phyloP scores from a whole-genome alignment of 1,140 invertebrate species.

The Bombus polaris region DNA sequence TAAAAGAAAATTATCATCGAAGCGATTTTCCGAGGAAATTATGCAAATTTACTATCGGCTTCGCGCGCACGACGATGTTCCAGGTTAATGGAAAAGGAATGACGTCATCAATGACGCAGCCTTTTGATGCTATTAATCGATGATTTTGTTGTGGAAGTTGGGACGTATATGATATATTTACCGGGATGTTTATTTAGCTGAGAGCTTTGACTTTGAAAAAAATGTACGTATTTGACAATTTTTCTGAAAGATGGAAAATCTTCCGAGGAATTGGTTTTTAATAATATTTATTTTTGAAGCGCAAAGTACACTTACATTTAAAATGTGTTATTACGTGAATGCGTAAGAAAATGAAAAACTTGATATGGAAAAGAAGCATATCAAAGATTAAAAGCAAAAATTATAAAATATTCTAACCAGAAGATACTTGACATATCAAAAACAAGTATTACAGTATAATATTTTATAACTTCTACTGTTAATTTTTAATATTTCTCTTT shows the following conservation, averaged over 20 bases:
- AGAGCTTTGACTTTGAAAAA: background rate
- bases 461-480: background rate
- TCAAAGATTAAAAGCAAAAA: background rate
- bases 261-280: too few species aligned
- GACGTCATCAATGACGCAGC: background rate
- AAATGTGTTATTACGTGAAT: too few species aligned
- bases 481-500: background rate
- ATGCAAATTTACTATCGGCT: background rate
- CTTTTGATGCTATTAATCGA: background rate
- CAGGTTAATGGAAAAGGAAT: background rate
- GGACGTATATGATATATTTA: background rate
- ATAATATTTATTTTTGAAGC: too few species aligned
- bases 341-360: too few species aligned
- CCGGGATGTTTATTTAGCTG: background rate
- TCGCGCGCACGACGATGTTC: background rate
- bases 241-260: too few species aligned
- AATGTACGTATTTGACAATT: background rate
- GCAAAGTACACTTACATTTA: too few species aligned
- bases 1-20: conserved; percentile 24
- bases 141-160: background rate
- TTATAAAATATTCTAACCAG: background rate
- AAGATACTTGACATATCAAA: background rate
- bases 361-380: too few species aligned
- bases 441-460: background rate
- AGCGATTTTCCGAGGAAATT: background rate